Percentiles rank a stretch among this genome's conserved stretches.
These are phyloP conservation scores for Drosophila neonasuta DNA, from an alignment of 2,888 invertebrate genomes.

Conservation along the genomic window DNA sequence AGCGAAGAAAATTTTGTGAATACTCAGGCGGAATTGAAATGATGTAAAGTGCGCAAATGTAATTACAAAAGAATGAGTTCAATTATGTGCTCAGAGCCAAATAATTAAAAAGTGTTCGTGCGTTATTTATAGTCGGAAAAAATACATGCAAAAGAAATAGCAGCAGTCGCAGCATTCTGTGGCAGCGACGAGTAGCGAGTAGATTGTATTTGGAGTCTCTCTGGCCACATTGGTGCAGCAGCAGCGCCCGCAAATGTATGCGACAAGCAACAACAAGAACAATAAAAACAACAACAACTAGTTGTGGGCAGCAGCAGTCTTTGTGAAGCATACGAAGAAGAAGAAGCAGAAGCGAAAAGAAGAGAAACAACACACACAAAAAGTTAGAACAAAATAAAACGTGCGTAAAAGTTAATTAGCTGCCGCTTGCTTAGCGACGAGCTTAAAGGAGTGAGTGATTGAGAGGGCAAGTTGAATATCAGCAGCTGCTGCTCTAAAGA, in stretches of 20 bases:
- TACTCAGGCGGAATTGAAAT: conserved; percentile 30
- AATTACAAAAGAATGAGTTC: conserved; percentile 29
- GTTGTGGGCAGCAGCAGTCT: conserved; percentile 59
- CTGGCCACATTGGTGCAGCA: conserved; percentile 59
- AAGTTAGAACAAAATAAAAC: conserved; percentile 37
- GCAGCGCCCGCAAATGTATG: conserved; percentile 66
- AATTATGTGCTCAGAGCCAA: conserved; percentile 21
- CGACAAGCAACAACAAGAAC: conserved; percentile 37
- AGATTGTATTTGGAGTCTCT: conserved; percentile 52
- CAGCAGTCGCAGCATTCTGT: conserved; percentile 58
- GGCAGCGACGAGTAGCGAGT: conserved; percentile 69
- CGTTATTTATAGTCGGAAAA: conserved; percentile 13
- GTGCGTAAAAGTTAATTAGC: conserved; percentile 68
- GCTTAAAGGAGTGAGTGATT: conserved; percentile 19
- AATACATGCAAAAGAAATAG: conserved; percentile 59
- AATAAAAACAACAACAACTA: conserved; percentile 33
- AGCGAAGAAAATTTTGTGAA: conserved; percentile 52
- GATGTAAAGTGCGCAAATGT: conserved; percentile 42
- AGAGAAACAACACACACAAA: conserved; percentile 28
- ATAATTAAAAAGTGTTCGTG: conserved; percentile 24
- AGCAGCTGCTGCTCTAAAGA: conserved; percentile 66
- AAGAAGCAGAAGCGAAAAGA: conserved; percentile 14
- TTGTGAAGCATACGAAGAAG: conserved; percentile 50
- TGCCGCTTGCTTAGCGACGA: conserved; percentile 42
- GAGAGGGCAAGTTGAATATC: conserved; percentile 40